These are phyloP conservation scores for Ispidina lecontei DNA, from an alignment of 2,797 vertebrate species.

Conservation along the genomic window DNA sequence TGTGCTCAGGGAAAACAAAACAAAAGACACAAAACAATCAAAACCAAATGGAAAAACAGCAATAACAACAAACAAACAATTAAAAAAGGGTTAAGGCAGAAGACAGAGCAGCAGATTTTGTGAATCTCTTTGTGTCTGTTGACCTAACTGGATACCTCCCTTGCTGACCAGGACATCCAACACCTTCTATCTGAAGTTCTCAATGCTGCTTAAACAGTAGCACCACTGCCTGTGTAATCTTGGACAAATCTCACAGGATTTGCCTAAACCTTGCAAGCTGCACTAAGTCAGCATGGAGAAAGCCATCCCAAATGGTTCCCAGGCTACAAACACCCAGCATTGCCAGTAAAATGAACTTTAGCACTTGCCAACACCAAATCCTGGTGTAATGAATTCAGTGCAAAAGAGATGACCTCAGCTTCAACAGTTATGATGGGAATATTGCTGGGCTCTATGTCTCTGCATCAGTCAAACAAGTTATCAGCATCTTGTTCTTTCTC, in stretches of 20 bases:
- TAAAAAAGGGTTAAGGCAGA: neutral
- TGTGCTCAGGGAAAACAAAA: neutral
- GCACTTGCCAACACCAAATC: neutral
- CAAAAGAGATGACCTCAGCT: neutral
- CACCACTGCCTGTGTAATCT: neutral
- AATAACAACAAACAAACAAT: too few relatives aligned
- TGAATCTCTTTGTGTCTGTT: neutral
- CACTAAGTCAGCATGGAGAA: neutral
- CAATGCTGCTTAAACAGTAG: neutral
- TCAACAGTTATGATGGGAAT: neutral
- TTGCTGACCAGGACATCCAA: neutral
- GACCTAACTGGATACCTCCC: neutral
- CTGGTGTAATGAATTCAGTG: neutral
- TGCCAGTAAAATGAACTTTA: neutral
- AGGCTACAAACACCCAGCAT: fast-evolving
- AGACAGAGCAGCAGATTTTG: neutral
- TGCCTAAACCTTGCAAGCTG: neutral
- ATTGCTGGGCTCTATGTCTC: neutral
- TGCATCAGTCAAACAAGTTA: neutral
- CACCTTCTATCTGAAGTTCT: neutral
- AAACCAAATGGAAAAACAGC: too few relatives aligned
- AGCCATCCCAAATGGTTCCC: neutral
- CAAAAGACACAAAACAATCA: too few relatives aligned
- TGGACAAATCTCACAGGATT: neutral
- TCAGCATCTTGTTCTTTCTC: neutral